phyloP scores from a whole-genome alignment of 2,113 vertebrate species.

The Rhizomys pruinosus region DNA sequence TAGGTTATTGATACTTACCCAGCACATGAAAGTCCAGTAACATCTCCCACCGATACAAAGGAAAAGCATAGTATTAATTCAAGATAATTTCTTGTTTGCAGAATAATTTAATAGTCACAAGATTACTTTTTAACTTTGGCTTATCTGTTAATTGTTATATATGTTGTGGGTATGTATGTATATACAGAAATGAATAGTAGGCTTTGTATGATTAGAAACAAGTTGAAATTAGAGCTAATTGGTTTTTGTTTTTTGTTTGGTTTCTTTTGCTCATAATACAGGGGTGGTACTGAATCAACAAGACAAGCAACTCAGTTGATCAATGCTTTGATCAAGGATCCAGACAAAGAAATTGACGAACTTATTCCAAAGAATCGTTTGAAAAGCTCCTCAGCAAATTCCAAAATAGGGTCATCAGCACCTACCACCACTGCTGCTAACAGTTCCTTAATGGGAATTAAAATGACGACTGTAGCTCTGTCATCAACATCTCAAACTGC shows the following conservation, averaged over 20 bases:
- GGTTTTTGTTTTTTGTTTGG: background rate
- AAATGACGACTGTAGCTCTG: conserved; percentile 94
- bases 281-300: conserved; percentile 98
- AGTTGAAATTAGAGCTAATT: background rate
- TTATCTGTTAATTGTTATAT: background rate
- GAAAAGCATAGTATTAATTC: background rate
- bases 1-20: background rate
- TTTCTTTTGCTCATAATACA: conserved; percentile 73
- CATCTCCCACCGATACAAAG: background rate
- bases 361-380: conserved; percentile 99
- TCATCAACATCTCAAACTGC: conserved; percentile 92
- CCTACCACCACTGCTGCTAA: conserved; percentile 90
- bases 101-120: background rate
- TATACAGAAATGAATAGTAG: background rate
- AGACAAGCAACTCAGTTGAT: conserved; percentile 98
- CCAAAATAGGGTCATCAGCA: conserved; percentile 89
- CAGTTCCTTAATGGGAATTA: conserved; percentile 92
- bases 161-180: background rate
- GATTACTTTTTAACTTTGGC: background rate
- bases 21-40: background rate
- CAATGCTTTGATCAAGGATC: conserved; percentile 98
- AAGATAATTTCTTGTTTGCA: conserved; percentile 19
- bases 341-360: conserved; percentile 99
- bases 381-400: conserved; percentile 93
- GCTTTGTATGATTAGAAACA: background rate